Base-by-base conservation (phyloP, 2,888 invertebrate genomes). In the Catocala sponsa region DNA sequence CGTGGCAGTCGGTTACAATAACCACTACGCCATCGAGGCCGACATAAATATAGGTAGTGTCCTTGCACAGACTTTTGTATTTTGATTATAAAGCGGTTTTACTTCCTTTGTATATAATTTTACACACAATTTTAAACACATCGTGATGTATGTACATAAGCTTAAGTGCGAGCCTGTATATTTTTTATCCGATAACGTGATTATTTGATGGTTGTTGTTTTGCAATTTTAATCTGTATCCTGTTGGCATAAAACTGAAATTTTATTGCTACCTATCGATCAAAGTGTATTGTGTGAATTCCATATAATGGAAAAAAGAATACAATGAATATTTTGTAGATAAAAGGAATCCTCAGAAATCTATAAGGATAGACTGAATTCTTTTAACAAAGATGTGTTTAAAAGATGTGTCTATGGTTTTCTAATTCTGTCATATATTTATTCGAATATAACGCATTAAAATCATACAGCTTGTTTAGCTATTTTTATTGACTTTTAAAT, bases 171-270 rank as follows among this genome's bases (percentile, higher is more conserved):
- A 25, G 49, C 13, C n/a, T 56, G 6, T 47, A 25, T 48, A 46
- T 15, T 46, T 48, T 46, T 46, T 50, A 71, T 68, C 52, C 50
- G 47, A 60, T 70, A 61, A 66, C 43, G 51, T 61, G 35, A 57
- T 46, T 51, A 61, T 61, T 63, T 57, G 63, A 54, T 61, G 56
- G 58, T 67, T 70, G 65, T 72, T 71, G 71, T 52, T 76, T 70
- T 82, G 84, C 84, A 85, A 86, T 85, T 85, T 82, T 82, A 83
- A 85, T 85, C 81, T 72, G 78, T 79, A 86, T 88, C 87, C 86
- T 84, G 86, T 86, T 77, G 77, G 65, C 74, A 84, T 86, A 83
- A 89, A 89, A 79, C 79, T 74, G 76, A 77, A 70, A 82, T 81
- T 85, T 89, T 89, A 89, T 85, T 74, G 61, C 62, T 38, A 58